Evolutionary conservation across 2,113 vertebrate species (phyloP), one percentile per base, ranked within the genome.

Genomic region (Prochilodus magdalenae): DNA sequence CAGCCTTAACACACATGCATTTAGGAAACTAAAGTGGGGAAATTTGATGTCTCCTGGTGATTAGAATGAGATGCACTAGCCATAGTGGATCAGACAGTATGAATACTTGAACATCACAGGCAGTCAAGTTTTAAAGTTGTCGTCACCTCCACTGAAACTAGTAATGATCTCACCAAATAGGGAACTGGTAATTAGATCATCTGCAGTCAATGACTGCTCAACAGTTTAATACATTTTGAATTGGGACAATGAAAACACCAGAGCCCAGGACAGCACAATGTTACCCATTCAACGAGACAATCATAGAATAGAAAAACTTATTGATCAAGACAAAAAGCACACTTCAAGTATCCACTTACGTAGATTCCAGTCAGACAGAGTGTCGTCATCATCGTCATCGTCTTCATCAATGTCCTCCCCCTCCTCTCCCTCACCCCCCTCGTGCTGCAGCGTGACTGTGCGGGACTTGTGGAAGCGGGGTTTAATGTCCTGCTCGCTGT

Each of bases 401-500:
- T 87, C 86, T 0, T 87, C 86, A 0, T 83, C 83, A 6, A 79
- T 85, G 55, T 87, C 83, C 74, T 83, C 86, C 11, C 86, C 86
- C 66, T 96, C 95, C 5, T 96, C 96, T 0, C 92, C 93, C 24
- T 95, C 94, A 26, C 95, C 95, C 0, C 97, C 97, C 88, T 99
- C 97, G 0, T 98, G 97, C 86, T 97, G 96, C 88, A 99, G 92
- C 0, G 97, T 98, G 83, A 98, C 96, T 0, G 97, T 99, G 81
- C 97, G 96, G 0, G 97, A 99, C 86, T 98, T 98, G 90, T 99
- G 97, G 89, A 99, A 99, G 1, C 97, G 96, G 0, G 97, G 97
- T 53, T 98, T 98, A 89, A 98, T 98, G 93, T 99, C 97, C 87
- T 99, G 97, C 76, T 99, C 97, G 0, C 96, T 98, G 93, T 98